Conservation (phyloP, 2,888 invertebrate species). For the Hyles lineata region DNA sequence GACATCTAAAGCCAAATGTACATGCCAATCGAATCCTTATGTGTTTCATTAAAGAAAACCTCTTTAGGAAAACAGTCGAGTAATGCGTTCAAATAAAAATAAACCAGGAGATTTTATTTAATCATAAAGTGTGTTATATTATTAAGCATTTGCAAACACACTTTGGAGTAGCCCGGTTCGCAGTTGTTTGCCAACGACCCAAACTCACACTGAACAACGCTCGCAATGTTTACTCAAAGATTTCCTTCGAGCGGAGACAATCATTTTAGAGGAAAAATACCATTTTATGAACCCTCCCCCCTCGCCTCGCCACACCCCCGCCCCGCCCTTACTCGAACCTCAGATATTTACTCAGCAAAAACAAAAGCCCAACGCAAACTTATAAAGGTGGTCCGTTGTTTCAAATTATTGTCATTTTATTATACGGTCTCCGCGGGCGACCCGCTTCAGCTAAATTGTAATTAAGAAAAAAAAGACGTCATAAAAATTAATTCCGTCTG, state of each 20-base stretch:
- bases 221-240: conserved; percentile 17
- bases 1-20: no score
- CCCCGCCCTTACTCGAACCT: neutral
- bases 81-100: no score
- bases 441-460: conserved; percentile 31
- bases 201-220: conserved; percentile 10
- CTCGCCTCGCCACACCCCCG: neutral
- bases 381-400: conserved; percentile 24
- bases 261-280: conserved; percentile 26
- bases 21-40: no score
- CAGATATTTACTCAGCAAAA: conserved; percentile 24
- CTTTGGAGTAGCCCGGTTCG: neutral
- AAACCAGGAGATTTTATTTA: neutral
- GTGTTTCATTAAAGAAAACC: no score
- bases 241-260: conserved; percentile 11
- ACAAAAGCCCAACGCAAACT: conserved; percentile 29
- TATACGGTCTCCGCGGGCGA: conserved; percentile 3
- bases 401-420: conserved; percentile 33
- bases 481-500: conserved; percentile 38
- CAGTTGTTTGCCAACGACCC: conserved; percentile 8
- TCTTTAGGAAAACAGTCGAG: no score
- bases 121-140: neutral
- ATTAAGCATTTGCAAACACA: neutral
- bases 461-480: conserved; percentile 35
- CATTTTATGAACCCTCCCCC: conserved; percentile 6